Percentiles rank a stretch among this genome's conserved stretches.
These are phyloP conservation scores for Rhagoletis zephyria DNA, from an alignment of 1,140 invertebrate species.

Conservation along the genomic window DNA sequence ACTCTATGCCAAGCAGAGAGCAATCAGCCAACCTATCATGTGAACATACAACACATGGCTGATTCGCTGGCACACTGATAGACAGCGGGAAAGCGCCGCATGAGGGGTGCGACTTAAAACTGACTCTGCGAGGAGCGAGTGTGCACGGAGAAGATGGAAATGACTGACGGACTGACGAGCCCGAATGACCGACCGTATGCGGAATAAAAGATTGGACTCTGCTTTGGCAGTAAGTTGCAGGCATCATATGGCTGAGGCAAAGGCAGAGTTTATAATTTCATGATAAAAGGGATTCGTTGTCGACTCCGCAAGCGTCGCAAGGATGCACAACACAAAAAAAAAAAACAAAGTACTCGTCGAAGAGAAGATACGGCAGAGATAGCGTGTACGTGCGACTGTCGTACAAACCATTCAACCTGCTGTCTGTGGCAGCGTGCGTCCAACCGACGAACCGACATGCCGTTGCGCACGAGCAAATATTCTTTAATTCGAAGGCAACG, in stretches of 20 bases:
- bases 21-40: neutral
- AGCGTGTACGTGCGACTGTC: neutral
- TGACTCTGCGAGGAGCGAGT: neutral
- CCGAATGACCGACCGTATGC: neutral
- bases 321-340: constrained; percentile 14
- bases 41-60: neutral
- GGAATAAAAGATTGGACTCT: neutral
- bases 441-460: neutral
- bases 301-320: neutral
- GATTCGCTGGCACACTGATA: neutral
- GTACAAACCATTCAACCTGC: neutral
- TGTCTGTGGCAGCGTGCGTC: neutral
- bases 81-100: neutral
- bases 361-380: neutral
- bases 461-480: neutral
- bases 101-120: neutral
- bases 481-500: constrained; percentile 12
- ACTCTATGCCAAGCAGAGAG: neutral
- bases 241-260: neutral
- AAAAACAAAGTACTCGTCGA: neutral
- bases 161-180: constrained; percentile 11
- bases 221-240: neutral
- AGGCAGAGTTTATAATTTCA: constrained; percentile 50
- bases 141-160: neutral
- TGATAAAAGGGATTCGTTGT: constrained; percentile 32